Evolutionary conservation across 37 sponge, comb jelly and placozoan species (phyloP), one percentile per base, ranked within the genome.

Genomic region (Theonella swinhoei): DNA sequence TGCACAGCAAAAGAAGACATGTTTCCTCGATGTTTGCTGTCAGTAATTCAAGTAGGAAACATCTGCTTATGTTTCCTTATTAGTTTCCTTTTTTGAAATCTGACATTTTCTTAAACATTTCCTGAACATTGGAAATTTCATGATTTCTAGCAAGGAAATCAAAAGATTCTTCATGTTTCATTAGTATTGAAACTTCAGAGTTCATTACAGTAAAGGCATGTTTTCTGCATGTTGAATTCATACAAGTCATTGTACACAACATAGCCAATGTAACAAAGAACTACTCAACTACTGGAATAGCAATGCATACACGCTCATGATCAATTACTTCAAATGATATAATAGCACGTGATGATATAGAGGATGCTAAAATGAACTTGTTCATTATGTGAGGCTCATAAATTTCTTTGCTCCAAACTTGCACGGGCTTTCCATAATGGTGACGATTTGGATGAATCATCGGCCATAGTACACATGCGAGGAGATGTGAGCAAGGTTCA

Each of bases 391-490:
- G 68, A 5, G 28, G 68, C 24, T 66, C 68, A 19, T 66, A 66
- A 31, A 66, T 25, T 31, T 29, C 32, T 66, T 29, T 66, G 32
- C 32, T 22, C 68, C 68, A 66, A 29, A 66, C 68, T 19, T 29
- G 28, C 31, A 66, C 68, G 7, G 68, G 28, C 28, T 66, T 66
- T 66, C 68, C 68, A 66, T 66, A 66, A 8, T 66, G 28, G 31
- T 66, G 31, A 7, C 32, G 68, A 31, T 66, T 25, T 31, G 68
- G 32, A 66, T 66, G 68, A 9, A 66, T 19, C 68, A 66, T 66
- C 7, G 68, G 68, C 68, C 68, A 66, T 23, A 31, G 7, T 66
- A 66, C 68, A 66, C 68, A 23, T 22, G 68, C 68, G 17, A 66
- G 32, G 28, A 66, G 32, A 66, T 66, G 68, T 31, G 5, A 23